A percentile compares a stretch with the other conserved stretches of the same genome.
These are phyloP conservation scores for Mystacides longicornis DNA, from an alignment of 2,888 invertebrate species.

Conservation along the genomic window DNA sequence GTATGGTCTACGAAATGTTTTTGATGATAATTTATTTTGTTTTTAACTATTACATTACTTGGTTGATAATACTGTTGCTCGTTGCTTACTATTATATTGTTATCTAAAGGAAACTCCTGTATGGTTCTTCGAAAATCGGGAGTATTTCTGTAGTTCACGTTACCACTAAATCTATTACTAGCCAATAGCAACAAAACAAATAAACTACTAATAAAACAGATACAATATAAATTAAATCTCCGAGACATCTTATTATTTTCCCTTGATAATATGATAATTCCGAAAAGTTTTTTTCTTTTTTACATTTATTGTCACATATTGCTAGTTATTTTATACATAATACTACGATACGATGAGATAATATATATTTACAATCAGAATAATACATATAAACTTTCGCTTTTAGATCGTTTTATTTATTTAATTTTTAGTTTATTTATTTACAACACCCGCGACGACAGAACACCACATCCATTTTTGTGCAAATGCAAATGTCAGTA, in stretches of 20 bases:
- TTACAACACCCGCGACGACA: neutral
- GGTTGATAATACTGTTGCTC: neutral
- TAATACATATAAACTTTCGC: too few relatives aligned
- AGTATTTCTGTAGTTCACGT: constrained; percentile 44
- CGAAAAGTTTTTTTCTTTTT: too few relatives aligned
- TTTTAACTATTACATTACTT: neutral
- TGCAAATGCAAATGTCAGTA: neutral
- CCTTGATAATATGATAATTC: neutral
- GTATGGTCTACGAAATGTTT: neutral
- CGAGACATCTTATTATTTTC: constrained; percentile 40
- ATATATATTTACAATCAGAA: too few relatives aligned
- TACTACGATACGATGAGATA: too few relatives aligned
- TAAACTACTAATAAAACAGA: constrained; percentile 48
- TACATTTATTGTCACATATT: constrained; percentile 7
- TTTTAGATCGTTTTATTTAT: too few relatives aligned
- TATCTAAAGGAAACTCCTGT: constrained; percentile 28
- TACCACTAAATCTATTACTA: constrained; percentile 50
- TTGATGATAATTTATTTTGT: neutral
- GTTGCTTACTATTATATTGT: neutral
- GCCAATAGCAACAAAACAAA: constrained; percentile 47
- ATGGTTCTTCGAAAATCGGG: constrained; percentile 41
- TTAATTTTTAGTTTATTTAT: neutral
- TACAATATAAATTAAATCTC: constrained; percentile 46
- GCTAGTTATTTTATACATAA: too few relatives aligned
- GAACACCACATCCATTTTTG: neutral